Evolutionary conservation across 2,888 invertebrate species (phyloP).

Genomic region (Tholera decimalis): DNA sequence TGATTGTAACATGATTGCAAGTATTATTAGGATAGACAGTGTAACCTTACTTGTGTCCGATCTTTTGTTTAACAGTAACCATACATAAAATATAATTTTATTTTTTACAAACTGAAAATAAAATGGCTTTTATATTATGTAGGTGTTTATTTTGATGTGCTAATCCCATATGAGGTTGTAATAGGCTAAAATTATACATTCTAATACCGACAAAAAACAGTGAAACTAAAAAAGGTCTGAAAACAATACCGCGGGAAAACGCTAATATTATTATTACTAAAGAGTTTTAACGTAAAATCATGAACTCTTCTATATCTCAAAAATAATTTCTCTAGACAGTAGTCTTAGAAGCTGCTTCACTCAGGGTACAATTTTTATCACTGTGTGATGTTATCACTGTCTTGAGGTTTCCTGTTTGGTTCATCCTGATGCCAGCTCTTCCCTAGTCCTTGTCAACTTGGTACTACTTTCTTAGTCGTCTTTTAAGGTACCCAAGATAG

Average conservation of each 20-base stretch:
- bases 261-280: not conserved
- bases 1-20: too few species aligned
- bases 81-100: too few species aligned
- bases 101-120: too few species aligned
- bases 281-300: too few species aligned
- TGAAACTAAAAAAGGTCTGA: not conserved
- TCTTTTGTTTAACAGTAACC: too few species aligned
- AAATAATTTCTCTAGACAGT: not conserved
- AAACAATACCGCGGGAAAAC: too few species aligned
- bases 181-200: not conserved
- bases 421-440: not conserved
- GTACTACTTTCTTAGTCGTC: constrained; percentile 21
- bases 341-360: not conserved
- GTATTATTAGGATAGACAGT: too few species aligned
- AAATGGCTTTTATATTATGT: too few species aligned
- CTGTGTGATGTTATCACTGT: constrained; percentile 7
- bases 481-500: constrained; percentile 31
- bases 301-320: not conserved
- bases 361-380: constrained; percentile 6
- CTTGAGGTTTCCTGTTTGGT: constrained; percentile 1
- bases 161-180: too few species aligned
- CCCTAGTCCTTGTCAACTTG: not conserved
- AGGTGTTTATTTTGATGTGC: too few species aligned
- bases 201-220: not conserved
- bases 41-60: too few species aligned